phyloP scores from a whole-genome alignment of 2,797 vertebrate genomes.

The Eupleurogrammus muticus region DNA sequence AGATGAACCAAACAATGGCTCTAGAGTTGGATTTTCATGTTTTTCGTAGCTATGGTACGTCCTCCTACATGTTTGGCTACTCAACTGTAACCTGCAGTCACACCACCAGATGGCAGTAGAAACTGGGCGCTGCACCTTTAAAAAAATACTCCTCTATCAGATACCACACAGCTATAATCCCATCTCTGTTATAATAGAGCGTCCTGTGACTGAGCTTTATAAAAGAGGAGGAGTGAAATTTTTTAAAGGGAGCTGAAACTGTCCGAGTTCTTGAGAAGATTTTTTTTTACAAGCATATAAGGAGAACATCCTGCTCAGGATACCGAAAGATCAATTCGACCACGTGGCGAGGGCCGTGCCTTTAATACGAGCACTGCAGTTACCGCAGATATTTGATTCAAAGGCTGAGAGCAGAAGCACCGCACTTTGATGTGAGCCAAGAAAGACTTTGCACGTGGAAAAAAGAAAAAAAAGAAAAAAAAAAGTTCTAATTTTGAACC shows the following conservation, averaged over 20 bases:
- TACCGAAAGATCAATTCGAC: not conserved
- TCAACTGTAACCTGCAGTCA: no score
- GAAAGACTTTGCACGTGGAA: constrained; percentile 13
- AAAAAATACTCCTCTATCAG: not conserved
- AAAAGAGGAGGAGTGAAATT: not conserved
- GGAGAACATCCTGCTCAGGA: not conserved
- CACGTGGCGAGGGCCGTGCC: constrained; percentile 15
- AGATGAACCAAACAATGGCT: no score
- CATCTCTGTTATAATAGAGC: not conserved
- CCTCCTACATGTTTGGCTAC: no score
- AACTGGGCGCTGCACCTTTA: no score
- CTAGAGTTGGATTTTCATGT: no score
- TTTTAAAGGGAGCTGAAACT: not conserved
- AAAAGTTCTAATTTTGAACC: constrained; percentile 17
- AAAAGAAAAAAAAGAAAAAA: not conserved
- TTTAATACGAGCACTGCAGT: constrained; percentile 55
- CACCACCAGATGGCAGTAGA: no score
- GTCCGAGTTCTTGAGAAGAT: no score
- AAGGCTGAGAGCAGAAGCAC: constrained; percentile 9
- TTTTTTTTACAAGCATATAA: not conserved
- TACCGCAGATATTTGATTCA: constrained; percentile 10
- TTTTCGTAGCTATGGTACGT: no score
- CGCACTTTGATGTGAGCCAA: constrained; percentile 31
- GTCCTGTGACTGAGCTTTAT: not conserved
- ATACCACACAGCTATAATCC: not conserved